Percentiles rank a stretch among this genome's conserved stretches.
Conservation (phyloP, 2,113 vertebrate species). For the Bos indicus region DNA sequence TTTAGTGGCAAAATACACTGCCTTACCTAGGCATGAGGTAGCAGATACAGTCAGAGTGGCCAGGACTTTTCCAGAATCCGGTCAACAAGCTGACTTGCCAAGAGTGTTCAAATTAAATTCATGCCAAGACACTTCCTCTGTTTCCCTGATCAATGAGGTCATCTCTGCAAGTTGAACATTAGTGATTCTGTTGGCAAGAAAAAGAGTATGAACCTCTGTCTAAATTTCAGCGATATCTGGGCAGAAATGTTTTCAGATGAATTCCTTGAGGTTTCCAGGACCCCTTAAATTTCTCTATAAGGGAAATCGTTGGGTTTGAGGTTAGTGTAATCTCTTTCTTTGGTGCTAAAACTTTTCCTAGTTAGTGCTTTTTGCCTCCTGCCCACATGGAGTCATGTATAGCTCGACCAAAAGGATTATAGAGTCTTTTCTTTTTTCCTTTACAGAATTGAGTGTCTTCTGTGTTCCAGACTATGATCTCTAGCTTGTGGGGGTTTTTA, state of each 20-base stretch:
- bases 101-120: background rate
- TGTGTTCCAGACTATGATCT: background rate
- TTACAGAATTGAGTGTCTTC: background rate
- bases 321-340: background rate
- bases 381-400: background rate
- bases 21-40: background rate
- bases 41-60: background rate
- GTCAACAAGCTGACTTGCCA: background rate
- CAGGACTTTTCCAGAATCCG: background rate
- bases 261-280: background rate
- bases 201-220: background rate
- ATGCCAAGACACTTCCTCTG: background rate
- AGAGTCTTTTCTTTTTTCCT: background rate
- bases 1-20: background rate
- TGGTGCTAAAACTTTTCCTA: background rate
- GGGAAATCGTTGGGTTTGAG: background rate
- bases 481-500: background rate
- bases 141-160: background rate
- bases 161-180: background rate
- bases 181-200: background rate
- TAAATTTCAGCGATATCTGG: background rate
- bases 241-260: constrained; percentile 28
- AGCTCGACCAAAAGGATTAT: background rate
- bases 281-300: background rate
- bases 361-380: background rate